A percentile compares a stretch with the other conserved stretches of the same genome.
Evolutionary conservation across 92 coral and sea anemone species (phyloP).

Genomic region (Blastomussa wellsi): DNA sequence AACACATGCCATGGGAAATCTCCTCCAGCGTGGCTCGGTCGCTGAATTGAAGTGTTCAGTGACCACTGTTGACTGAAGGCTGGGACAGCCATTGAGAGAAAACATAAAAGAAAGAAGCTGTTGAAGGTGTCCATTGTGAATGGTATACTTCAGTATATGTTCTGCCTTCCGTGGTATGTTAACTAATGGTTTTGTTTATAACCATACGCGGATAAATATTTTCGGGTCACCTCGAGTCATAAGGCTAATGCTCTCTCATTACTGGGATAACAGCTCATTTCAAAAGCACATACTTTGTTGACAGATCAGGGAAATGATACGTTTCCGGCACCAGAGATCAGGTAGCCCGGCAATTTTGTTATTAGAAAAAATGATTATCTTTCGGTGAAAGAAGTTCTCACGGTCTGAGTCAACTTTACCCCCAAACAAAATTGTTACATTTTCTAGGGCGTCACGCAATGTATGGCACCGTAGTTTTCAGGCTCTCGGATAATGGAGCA

Average conservation of each 20-base stretch:
- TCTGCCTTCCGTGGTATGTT: not conserved
- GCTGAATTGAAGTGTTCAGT: not conserved
- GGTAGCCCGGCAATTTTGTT: not conserved
- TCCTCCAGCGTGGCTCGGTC: not conserved
- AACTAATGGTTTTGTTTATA: slow-evolving; percentile 9
- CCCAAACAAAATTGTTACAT: not conserved
- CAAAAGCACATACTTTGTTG: not conserved
- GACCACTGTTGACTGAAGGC: not conserved
- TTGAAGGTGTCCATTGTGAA: slow-evolving; percentile 9
- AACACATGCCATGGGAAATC: slow-evolving; percentile 83
- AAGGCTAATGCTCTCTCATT: slow-evolving; percentile 23
- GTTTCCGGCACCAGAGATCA: slow-evolving; percentile 14
- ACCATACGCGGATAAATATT: slow-evolving; percentile 17
- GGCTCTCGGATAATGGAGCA: too few relatives aligned
- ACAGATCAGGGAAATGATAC: slow-evolving; percentile 2
- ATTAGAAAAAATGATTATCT: not conserved
- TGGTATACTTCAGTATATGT: not conserved
- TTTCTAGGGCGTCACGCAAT: too few relatives aligned
- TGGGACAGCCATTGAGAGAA: not conserved
- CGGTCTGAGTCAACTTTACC: not conserved
- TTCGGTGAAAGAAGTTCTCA: not conserved
- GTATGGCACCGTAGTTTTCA: too few relatives aligned
- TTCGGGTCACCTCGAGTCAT: not conserved
- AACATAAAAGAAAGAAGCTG: slow-evolving; percentile 5
- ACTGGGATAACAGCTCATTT: slow-evolving; percentile 23